Percentiles rank a stretch among this genome's conserved stretches.
Evolutionary conservation across 2,113 vertebrate species (phyloP).

Genomic region (Notarius quadriscutis): DNA sequence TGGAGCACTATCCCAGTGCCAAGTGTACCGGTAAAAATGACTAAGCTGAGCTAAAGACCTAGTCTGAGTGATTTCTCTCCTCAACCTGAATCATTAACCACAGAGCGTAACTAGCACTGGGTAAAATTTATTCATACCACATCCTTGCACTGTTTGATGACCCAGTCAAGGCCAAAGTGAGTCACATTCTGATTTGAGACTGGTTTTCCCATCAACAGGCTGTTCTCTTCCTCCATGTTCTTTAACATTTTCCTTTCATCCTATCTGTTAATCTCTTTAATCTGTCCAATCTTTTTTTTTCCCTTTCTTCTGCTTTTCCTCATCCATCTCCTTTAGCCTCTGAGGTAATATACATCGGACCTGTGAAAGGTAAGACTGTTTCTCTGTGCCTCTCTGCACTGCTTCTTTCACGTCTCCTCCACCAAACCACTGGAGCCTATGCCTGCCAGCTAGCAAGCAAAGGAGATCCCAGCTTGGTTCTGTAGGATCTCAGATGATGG

Average conservation of each 20-base stretch:
- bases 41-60: neutral
- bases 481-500: slow-evolving; percentile 18
- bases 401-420: slow-evolving; percentile 56
- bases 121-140: slow-evolving; percentile 38
- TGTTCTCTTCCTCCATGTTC: slow-evolving; percentile 51
- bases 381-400: slow-evolving; percentile 64
- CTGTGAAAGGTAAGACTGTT: slow-evolving; percentile 96
- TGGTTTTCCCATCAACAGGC: slow-evolving; percentile 29
- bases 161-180: slow-evolving; percentile 59
- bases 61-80: neutral
- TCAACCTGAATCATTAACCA: slow-evolving; percentile 39
- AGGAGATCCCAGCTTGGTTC: slow-evolving; percentile 12
- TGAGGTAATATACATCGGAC: slow-evolving; percentile 99
- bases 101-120: slow-evolving; percentile 41
- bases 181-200: slow-evolving; percentile 58
- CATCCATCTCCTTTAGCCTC: slow-evolving; percentile 83
- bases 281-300: slow-evolving; percentile 56
- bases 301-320: slow-evolving; percentile 65
- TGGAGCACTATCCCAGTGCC: neutral
- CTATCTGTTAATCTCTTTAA: slow-evolving; percentile 63
- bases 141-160: slow-evolving; percentile 32
- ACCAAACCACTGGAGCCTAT: slow-evolving; percentile 23
- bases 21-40: slow-evolving; percentile 21
- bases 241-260: slow-evolving; percentile 70
- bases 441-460: slow-evolving; percentile 14